Evolutionary conservation across 2,113 vertebrate genomes (phyloP).

Genomic region (Oceanites oceanicus): DNA sequence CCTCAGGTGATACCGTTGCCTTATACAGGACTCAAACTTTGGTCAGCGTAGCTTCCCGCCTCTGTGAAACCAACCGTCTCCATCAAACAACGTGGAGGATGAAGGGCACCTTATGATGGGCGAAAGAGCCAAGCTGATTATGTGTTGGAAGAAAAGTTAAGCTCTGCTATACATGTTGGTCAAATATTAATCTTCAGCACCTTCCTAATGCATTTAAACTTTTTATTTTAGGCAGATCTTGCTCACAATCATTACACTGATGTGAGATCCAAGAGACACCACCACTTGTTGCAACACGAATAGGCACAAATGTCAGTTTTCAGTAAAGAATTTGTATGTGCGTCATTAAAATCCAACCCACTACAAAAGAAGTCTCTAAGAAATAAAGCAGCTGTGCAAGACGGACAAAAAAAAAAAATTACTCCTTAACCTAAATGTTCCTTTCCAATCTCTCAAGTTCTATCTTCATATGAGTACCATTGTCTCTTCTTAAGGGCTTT

Average conservation of each 20-base stretch:
- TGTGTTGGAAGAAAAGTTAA: background rate
- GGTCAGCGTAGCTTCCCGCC: background rate
- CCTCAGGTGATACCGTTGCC: background rate
- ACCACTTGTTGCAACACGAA: background rate
- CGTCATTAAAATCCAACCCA: background rate
- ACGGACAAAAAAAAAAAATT: background rate
- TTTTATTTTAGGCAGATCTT: background rate
- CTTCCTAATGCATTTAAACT: background rate
- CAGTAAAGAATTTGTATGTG: background rate
- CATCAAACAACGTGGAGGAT: background rate
- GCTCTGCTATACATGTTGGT: background rate
- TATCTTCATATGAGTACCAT: background rate
- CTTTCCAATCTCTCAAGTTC: background rate
- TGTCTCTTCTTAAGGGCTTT: background rate
- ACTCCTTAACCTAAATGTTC: background rate
- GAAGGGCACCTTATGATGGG: too few species aligned
- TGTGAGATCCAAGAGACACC: background rate
- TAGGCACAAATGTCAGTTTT: background rate
- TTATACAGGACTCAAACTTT: rapidly evolving
- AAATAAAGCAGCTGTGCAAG: background rate
- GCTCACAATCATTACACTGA: background rate
- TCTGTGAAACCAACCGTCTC: background rate
- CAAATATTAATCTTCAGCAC: background rate
- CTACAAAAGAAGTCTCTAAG: background rate
- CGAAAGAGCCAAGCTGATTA: background rate